Percentiles rank a stretch among this genome's conserved stretches.
Conservation (phyloP, 2,888 invertebrate genomes). For the Drosophila austrosaltans region DNA sequence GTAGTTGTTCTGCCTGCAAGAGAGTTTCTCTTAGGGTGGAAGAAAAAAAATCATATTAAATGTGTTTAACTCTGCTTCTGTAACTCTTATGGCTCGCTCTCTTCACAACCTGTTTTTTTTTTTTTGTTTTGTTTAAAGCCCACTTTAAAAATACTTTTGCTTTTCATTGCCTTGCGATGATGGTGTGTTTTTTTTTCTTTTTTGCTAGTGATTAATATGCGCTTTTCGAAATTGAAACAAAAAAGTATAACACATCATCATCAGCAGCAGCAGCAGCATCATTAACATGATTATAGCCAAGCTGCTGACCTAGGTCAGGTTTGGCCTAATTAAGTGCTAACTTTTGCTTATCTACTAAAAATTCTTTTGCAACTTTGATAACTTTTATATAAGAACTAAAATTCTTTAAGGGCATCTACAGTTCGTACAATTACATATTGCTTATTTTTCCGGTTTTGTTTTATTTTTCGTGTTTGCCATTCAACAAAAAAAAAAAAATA, state of each 20-base stretch:
- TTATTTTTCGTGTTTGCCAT: slow-evolving; percentile 73
- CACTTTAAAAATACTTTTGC: slow-evolving; percentile 77
- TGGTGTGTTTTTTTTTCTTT: slow-evolving; percentile 31
- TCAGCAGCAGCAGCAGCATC: slow-evolving; percentile 8
- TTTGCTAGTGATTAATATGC: slow-evolving; percentile 69
- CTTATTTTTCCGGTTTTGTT: slow-evolving; percentile 72
- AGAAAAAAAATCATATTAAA: too few species aligned
- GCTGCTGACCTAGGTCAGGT: slow-evolving; percentile 64
- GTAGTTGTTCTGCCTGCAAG: slow-evolving; percentile 35
- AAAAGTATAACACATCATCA: slow-evolving; percentile 38
- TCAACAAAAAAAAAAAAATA: slow-evolving; percentile 54
- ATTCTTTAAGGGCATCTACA: slow-evolving; percentile 45
- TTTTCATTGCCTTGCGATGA: slow-evolving; percentile 73
- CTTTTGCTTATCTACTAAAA: neutral
- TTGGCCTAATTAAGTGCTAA: slow-evolving; percentile 10
- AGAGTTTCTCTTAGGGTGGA: slow-evolving; percentile 1
- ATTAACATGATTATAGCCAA: slow-evolving; percentile 36
- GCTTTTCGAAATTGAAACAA: slow-evolving; percentile 66
- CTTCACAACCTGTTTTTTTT: slow-evolving; percentile 71
- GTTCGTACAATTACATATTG: slow-evolving; percentile 35
- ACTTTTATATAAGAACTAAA: neutral
- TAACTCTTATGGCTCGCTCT: slow-evolving; percentile 54
- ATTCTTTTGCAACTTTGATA: neutral
- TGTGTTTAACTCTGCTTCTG: slow-evolving; percentile 49
- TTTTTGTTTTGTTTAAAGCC: slow-evolving; percentile 55